phyloP scores from a whole-genome alignment of 2,797 vertebrate genomes.

The Echiichthys vipera region DNA sequence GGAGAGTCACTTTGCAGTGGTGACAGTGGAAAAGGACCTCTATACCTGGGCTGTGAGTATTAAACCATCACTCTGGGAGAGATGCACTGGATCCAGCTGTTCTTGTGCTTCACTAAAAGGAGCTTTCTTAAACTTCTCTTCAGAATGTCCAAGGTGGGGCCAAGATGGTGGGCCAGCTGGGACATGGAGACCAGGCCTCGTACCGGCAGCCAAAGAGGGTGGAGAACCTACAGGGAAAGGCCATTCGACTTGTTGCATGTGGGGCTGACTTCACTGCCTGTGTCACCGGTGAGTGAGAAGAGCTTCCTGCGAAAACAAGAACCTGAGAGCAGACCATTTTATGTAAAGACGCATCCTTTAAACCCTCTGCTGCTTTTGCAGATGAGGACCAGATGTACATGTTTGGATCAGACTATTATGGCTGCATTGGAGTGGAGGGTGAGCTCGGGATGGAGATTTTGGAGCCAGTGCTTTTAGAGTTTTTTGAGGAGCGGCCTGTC shows the following conservation, averaged over 20 bases:
- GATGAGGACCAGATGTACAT: constrained; percentile 98
- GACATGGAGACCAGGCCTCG: constrained; percentile 96
- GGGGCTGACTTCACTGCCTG: constrained; percentile 97
- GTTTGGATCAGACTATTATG: constrained; percentile 98
- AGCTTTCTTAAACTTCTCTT: constrained; percentile 11
- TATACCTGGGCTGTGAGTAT: constrained; percentile 99
- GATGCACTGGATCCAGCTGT: not conserved
- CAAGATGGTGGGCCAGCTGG: constrained; percentile 96
- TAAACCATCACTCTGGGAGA: not conserved
- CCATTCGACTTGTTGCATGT: constrained; percentile 94
- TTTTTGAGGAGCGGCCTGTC: constrained; percentile 92
- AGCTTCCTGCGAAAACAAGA: not conserved
- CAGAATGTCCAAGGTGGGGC: constrained; percentile 97
- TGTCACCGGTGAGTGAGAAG: constrained; percentile 89
- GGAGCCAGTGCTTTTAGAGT: constrained; percentile 92
- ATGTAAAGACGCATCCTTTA: not conserved
- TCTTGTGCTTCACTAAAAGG: not conserved
- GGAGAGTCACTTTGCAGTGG: constrained; percentile 98
- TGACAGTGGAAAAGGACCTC: constrained; percentile 98
- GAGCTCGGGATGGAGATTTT: constrained; percentile 89
- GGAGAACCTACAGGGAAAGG: constrained; percentile 95
- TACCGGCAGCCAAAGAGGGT: constrained; percentile 96
- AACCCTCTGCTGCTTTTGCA: constrained; percentile 61
- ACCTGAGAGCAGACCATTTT: fast-evolving
- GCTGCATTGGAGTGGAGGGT: constrained; percentile 94